A percentile compares a stretch with the other conserved stretches of the same genome.
Conservation (phyloP, 2,113 vertebrate genomes). For the Ranitomeya imitator region DNA sequence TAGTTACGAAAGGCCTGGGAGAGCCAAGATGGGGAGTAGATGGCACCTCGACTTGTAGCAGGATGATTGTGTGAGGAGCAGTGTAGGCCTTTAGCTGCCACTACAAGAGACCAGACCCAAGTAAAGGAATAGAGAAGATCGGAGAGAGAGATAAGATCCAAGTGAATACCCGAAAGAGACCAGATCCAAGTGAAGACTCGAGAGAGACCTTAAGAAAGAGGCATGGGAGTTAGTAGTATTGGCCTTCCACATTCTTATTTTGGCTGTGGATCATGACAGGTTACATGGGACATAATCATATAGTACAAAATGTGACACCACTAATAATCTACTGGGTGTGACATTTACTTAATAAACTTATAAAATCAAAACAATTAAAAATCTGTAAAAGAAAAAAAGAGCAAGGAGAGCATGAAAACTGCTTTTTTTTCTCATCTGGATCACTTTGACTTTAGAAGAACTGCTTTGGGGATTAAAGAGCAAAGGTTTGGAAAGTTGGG, state of each 20-base stretch:
- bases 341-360: not conserved
- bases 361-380: not conserved
- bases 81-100: too few species aligned
- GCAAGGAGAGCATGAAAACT: not conserved
- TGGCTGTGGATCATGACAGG: not conserved
- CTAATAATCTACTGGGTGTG: not conserved
- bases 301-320: not conserved
- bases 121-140: too few species aligned
- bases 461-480: conserved; percentile 21
- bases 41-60: too few species aligned
- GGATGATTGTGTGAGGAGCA: too few species aligned
- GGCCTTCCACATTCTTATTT: not conserved
- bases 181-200: too few species aligned
- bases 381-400: not conserved
- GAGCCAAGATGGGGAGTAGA: too few species aligned
- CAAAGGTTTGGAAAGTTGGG: conserved; percentile 43
- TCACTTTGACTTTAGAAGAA: conserved; percentile 16
- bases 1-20: too few species aligned
- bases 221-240: not conserved
- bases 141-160: too few species aligned
- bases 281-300: not conserved
- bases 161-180: not conserved
- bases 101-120: too few species aligned
- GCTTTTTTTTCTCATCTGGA: conserved; percentile 17
- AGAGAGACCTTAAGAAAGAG: not conserved